Percentiles rank a stretch among this genome's conserved stretches.
Conservation (phyloP, 2,797 vertebrate species). For the Orestias chungarensis region DNA sequence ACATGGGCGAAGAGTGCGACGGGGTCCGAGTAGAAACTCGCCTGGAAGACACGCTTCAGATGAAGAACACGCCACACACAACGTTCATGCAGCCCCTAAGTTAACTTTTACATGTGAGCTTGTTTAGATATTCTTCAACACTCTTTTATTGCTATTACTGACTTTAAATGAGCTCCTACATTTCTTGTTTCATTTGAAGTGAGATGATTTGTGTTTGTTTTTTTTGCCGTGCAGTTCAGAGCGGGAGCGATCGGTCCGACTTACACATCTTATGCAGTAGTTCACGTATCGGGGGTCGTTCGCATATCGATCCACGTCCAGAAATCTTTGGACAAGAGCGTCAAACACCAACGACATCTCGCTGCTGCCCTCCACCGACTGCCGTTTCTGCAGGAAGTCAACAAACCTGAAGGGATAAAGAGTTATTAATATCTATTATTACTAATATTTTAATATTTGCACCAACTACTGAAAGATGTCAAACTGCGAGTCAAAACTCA, state of each 20-base stretch:
- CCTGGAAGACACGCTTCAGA: slow-evolving; percentile 69
- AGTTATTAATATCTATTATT: too few relatives aligned
- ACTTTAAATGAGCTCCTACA: too few relatives aligned
- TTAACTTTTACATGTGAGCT: too few relatives aligned
- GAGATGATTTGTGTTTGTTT: too few relatives aligned
- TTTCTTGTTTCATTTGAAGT: too few relatives aligned
- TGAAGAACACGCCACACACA: too few relatives aligned
- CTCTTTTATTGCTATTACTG: too few relatives aligned
- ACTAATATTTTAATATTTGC: too few relatives aligned
- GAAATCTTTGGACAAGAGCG: slow-evolving; percentile 83
- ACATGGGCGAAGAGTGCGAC: slow-evolving; percentile 81
- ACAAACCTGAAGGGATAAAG: slow-evolving; percentile 78
- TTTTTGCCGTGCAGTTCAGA: not conserved
- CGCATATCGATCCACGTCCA: slow-evolving; percentile 80
- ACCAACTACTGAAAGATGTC: too few relatives aligned
- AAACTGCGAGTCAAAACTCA: too few relatives aligned
- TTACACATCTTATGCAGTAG: slow-evolving; percentile 88
- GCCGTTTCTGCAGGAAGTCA: slow-evolving; percentile 77
- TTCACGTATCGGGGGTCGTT: slow-evolving; percentile 85
- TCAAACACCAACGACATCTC: slow-evolving; percentile 79
- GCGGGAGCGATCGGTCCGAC: slow-evolving; percentile 40
- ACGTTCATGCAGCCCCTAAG: too few relatives aligned
- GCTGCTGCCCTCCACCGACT: slow-evolving; percentile 60
- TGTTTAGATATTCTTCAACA: too few relatives aligned
- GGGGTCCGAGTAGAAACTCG: slow-evolving; percentile 81